Evolutionary conservation across 1,140 invertebrate genomes (phyloP).

Genomic region (Hermetia illucens): DNA sequence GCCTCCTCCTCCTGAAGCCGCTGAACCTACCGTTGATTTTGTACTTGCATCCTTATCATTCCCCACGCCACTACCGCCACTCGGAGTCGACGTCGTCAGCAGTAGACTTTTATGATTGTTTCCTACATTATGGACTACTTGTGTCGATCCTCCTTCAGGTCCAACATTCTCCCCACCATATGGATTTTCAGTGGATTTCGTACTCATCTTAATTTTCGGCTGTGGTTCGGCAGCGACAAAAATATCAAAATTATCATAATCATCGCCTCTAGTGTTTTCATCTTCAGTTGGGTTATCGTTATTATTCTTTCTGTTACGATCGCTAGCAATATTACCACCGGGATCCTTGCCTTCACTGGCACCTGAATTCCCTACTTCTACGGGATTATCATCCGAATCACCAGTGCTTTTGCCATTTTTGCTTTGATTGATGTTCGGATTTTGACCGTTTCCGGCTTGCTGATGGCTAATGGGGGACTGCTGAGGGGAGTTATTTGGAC

Average conservation of each 20-base stretch:
- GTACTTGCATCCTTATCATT: background rate
- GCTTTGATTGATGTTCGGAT: constrained; percentile 22
- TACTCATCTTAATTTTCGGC: constrained; percentile 1
- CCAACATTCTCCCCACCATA: background rate
- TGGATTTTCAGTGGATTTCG: constrained; percentile 6
- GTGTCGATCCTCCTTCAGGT: constrained; percentile 20
- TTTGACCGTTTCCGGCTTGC: constrained; percentile 5
- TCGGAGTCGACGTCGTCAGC: constrained; percentile 5
- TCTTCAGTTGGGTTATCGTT: constrained; percentile 2
- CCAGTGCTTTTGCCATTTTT: constrained; percentile 8
- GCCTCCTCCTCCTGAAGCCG: constrained; percentile 28
- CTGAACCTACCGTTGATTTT: constrained; percentile 17
- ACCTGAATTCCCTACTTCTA: constrained; percentile 3
- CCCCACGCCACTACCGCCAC: constrained; percentile 6
- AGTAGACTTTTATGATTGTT: constrained; percentile 12
- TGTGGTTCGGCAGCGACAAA: constrained; percentile 4
- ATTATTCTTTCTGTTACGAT: background rate
- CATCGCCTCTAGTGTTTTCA: too few relatives aligned
- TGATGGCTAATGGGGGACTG: too few relatives aligned
- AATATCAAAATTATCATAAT: too few relatives aligned
- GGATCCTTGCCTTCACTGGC: background rate
- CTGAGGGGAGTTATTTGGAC: constrained; percentile 13
- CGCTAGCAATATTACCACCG: background rate
- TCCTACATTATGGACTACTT: constrained; percentile 34
- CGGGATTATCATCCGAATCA: constrained; percentile 1